These are phyloP conservation scores for Etheostoma nigrum DNA, from an alignment of 2,797 vertebrate genomes.

Conservation along the genomic window DNA sequence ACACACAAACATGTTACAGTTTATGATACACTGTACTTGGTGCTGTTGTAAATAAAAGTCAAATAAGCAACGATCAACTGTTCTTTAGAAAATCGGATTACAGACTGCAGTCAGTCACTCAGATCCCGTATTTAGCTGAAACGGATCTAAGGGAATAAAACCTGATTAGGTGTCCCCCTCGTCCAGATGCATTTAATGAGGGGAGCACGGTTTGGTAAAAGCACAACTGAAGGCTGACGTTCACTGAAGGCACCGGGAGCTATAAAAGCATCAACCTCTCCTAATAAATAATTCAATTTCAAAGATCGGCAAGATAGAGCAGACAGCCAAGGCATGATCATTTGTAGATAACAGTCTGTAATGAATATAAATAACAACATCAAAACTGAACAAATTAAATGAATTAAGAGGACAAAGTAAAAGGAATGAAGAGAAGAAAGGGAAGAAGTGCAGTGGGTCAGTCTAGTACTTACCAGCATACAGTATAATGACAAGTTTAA, in stretches of 20 bases:
- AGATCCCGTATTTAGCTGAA: constrained; percentile 6
- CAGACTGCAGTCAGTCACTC: neutral
- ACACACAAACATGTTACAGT: neutral
- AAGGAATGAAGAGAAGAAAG: neutral
- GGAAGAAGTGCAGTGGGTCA: neutral
- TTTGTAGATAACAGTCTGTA: constrained; percentile 4
- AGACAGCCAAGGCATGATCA: neutral
- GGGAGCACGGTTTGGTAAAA: neutral
- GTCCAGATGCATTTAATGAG: neutral
- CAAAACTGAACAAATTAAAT: constrained; percentile 3
- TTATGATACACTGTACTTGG: neutral
- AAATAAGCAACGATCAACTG: constrained; percentile 18
- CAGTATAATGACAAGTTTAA: no score
- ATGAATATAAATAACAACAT: constrained; percentile 1
- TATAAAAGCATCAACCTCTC: no score
- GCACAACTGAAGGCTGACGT: neutral
- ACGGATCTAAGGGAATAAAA: neutral
- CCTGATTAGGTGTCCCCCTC: neutral
- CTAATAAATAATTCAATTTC: neutral
- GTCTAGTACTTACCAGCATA: no score
- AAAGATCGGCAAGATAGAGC: neutral
- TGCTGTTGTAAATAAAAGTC: neutral
- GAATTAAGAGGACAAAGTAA: neutral
- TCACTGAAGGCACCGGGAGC: neutral
- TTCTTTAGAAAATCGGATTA: constrained; percentile 32